Evolutionary conservation across 2,797 vertebrate genomes (phyloP).

Genomic region (Mareca penelope): DNA sequence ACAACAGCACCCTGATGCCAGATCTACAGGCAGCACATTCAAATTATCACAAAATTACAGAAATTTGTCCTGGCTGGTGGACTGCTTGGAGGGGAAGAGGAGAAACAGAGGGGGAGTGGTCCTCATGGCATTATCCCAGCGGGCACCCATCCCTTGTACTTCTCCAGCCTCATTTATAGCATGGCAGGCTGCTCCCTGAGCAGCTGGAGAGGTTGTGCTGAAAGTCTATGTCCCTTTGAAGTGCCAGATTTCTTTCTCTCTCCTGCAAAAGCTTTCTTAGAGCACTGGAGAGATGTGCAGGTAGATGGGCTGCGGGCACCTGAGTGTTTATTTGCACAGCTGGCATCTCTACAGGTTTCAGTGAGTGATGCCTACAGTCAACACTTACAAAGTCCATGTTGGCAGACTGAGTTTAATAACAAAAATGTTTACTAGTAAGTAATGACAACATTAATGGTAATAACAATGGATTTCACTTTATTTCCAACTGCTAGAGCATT

Average conservation of each 20-base stretch:
- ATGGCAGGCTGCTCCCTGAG: not conserved
- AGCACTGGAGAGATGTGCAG: not conserved
- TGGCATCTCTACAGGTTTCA: not conserved
- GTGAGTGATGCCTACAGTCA: not conserved
- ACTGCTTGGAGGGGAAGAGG: not conserved
- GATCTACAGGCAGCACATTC: not conserved
- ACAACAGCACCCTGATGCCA: not conserved
- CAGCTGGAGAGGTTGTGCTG: not conserved
- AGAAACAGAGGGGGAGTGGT: not conserved
- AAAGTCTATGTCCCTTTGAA: not conserved
- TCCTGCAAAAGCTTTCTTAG: not conserved
- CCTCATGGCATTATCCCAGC: not conserved
- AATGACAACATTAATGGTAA: not conserved
- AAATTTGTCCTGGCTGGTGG: not conserved
- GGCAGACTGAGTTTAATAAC: not conserved
- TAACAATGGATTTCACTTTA: not conserved
- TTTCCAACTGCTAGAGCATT: not conserved
- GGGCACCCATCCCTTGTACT: accelerated
- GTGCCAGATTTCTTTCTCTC: not conserved
- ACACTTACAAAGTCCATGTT: not conserved
- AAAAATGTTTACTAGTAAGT: not conserved
- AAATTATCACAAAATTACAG: not conserved
- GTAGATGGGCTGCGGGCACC: not conserved
- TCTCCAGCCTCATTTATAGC: not conserved
- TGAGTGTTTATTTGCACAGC: not conserved